These are phyloP conservation scores for Sebastes itinus DNA, from an alignment of 2,797 vertebrate genomes.

Conservation along the genomic window DNA sequence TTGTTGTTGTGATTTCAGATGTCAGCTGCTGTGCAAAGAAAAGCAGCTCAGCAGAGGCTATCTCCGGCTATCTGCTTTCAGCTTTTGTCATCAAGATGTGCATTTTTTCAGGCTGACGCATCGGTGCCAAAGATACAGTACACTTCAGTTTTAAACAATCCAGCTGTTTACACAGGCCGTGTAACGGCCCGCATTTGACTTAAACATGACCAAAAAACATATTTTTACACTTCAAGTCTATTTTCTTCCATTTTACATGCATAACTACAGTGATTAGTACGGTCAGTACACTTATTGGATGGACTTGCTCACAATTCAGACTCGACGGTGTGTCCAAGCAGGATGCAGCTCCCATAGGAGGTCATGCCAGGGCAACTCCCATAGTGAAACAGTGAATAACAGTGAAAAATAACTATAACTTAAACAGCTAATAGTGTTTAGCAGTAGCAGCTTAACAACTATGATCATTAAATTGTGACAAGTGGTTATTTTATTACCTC, in stretches of 20 bases:
- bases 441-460: neutral
- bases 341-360: neutral
- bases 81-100: neutral
- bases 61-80: neutral
- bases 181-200: too few relatives aligned
- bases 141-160: too few relatives aligned
- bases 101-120: neutral
- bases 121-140: too few relatives aligned
- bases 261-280: neutral
- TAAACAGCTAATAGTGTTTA: neutral
- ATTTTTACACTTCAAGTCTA: neutral
- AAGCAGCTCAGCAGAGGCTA: neutral
- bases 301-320: neutral
- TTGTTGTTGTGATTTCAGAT: neutral
- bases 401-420: neutral
- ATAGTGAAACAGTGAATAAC: neutral
- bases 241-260: neutral
- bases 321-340: neutral
- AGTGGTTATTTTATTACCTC: neutral
- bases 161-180: too few relatives aligned
- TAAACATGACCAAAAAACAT: neutral
- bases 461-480: neutral
- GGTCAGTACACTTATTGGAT: neutral
- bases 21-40: neutral
- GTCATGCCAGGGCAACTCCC: neutral